These are phyloP conservation scores for Capricornis sumatraensis DNA, from an alignment of 2,113 vertebrate genomes.

Conservation along the genomic window DNA sequence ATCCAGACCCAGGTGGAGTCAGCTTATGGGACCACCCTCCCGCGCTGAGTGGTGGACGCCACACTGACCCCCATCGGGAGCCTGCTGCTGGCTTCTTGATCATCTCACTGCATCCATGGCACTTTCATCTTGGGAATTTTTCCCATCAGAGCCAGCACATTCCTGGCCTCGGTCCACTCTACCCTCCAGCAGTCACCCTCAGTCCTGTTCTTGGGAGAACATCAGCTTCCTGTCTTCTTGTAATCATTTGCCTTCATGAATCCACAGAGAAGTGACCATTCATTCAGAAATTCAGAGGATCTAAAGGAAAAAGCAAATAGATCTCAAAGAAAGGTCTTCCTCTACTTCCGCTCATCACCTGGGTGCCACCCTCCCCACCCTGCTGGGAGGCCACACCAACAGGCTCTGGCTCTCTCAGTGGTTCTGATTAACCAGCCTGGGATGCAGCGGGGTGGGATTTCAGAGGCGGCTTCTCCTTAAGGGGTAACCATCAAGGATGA, in stretches of 20 bases:
- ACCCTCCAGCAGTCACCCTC: neutral
- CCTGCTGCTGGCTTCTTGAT: neutral
- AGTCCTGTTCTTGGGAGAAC: neutral
- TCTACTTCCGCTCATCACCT: neutral
- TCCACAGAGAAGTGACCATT: neutral
- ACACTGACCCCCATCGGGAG: rapidly evolving
- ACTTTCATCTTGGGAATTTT: neutral
- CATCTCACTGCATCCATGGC: neutral
- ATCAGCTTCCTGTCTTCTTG: neutral
- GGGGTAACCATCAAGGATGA: neutral
- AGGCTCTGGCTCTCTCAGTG: neutral
- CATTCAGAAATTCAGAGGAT: neutral
- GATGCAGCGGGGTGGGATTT: neutral
- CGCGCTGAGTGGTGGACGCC: rapidly evolving
- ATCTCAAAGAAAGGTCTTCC: neutral
- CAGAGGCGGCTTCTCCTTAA: rapidly evolving
- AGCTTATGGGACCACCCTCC: neutral
- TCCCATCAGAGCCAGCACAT: rapidly evolving
- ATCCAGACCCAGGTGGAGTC: neutral
- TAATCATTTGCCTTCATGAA: neutral
- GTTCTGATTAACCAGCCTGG: too few species aligned
- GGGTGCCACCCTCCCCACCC: neutral
- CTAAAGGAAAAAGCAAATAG: neutral
- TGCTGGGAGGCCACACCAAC: neutral
- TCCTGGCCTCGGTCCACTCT: neutral